Evolutionary conservation across 2,888 invertebrate genomes (phyloP), one percentile per base, ranked within the genome.

Genomic region (Sinotaia quadrata): DNA sequence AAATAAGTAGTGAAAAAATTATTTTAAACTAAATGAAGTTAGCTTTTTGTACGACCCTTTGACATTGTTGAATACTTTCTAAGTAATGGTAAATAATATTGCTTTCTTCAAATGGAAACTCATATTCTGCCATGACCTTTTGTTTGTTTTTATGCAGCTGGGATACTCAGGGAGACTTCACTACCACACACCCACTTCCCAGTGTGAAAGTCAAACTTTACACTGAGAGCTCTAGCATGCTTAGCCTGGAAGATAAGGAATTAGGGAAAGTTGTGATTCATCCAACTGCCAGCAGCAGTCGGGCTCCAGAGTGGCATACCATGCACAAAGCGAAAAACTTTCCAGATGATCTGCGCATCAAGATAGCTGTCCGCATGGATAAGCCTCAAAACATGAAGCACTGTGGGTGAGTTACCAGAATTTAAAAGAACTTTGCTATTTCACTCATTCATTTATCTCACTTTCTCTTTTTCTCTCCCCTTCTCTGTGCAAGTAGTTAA

Each of bases 91-190:
- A n/a, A n/a, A n/a, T n/a, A n/a, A n/a, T n/a, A n/a, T n/a, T n/a
- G n/a, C n/a, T n/a, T n/a, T n/a, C n/a, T n/a, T n/a, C n/a, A n/a
- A n/a, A n/a, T n/a, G n/a, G n/a, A n/a, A n/a, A n/a, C n/a, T n/a
- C n/a, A n/a, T n/a, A n/a, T n/a, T n/a, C n/a, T n/a, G n/a, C n/a
- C n/a, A n/a, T n/a, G n/a, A n/a, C n/a, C n/a, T n/a, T n/a, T n/a
- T n/a, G n/a, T n/a, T n/a, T n/a, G n/a, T n/a, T n/a, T n/a, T n/a
- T n/a, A n/a, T n/a, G n/a, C 73, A 96, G 96, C 92, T 99, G 99
- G 99, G 99, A 99, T 87, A 99, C 98, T 0, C 98, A 98, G 91
- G 99, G 98, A 66, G 99, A 99, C 90, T 99, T 99, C 89, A 95
- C 96, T 79, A 99, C 98, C 65, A 97, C 96, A 72, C 97, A 98